Base-by-base conservation (phyloP, 2,888 invertebrate genomes). In the Apamea monoglypha region DNA sequence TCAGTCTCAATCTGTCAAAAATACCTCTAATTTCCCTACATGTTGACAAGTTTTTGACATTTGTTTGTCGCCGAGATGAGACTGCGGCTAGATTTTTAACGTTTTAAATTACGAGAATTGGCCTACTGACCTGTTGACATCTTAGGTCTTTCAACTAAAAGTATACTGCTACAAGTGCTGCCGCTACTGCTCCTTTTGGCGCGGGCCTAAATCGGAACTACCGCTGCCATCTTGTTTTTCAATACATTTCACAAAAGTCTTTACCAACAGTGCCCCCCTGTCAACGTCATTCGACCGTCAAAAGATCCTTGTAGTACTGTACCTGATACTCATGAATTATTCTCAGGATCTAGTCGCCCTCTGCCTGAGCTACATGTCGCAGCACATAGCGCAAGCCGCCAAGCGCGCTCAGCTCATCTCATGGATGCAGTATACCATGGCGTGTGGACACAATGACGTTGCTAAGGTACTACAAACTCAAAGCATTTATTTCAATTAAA, bases 381-480 rank as follows among this genome's bases (percentile, higher is more conserved):
- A 98, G 89, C 98, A 99, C 93, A 98, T 99, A 75, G 98, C 99
- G 4, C 98, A 98, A 90, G 99, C 99, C 10, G 98, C 98, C 0
- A 97, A 97, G 76, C 98, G 98, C 78, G 98, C 98, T 29, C 98
- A 98, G 82, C 96, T 99, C 40, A 98, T 99, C 53, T 98, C 98
- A 0, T 99, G 99, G 99, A 97, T 99, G 92, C 99, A 99, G 93
- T 99, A 99, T 93, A 98, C 98, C 0, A 97, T 98, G 89, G 98
- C 98, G 10, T 98, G 99, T 92, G 98, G 98, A 44, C 99, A 98
- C 91, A 95, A 97, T 63, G 97, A 97, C 56, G 97, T 98, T 14
- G 97, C 98, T 8, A 97, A 96, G 95, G 97, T 97, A 91, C 29
- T 12, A n/a, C 25, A 70, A 67, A 40, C 8, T 67, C 5, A 10